Evolutionary conservation across 2,888 invertebrate species (phyloP), one percentile per base, ranked within the genome.

Genomic region (Athalia rosae): DNA sequence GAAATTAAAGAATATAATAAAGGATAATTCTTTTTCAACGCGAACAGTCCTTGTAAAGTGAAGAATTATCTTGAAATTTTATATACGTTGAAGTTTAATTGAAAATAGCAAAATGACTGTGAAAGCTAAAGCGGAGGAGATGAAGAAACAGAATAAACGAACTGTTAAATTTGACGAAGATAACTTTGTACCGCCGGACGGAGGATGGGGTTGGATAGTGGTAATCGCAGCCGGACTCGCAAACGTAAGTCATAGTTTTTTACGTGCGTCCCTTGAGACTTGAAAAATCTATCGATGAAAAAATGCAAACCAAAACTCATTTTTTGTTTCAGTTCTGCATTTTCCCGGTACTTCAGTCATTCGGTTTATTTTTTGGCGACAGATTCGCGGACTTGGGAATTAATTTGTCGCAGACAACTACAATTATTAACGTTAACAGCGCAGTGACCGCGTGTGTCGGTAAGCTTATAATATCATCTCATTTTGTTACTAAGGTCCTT

Each of bases 191-290:
- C 93, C 95, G 0, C 95, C 95, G 0, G 95, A 95, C 87, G 95
- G 95, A 4, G 95, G 95, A 0, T 95, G 95, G 95, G 94, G 94
- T 0, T 95, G 95, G 95, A 90, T 95, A 87, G 92, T 95, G 28
- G 92, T 95, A 48, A 84, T 95, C 5, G 95, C 95, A 4, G 93
- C 94, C 69, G 95, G 95, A 82, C 90, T 94, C 84, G 94, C 94
- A 76, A 95, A 95, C 87, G 95, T 95, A 90, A 93, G 93, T 93
- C 58, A 47, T 0, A 6, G 15, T 28, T 50, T 2, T 48, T 6
- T 7, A 9, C n/a, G 11, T 28, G 7, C 6, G 41, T 48, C 45
- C 13, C 4, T 50, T 13, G 1, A 66, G 15, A n/a, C 1, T 62
- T 4, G 28, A 28, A 28, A 28, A 28, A 28, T 28, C 28, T 28